phyloP scores from a whole-genome alignment of 2,888 invertebrate species.

The Pachycephus smyrnensis region DNA sequence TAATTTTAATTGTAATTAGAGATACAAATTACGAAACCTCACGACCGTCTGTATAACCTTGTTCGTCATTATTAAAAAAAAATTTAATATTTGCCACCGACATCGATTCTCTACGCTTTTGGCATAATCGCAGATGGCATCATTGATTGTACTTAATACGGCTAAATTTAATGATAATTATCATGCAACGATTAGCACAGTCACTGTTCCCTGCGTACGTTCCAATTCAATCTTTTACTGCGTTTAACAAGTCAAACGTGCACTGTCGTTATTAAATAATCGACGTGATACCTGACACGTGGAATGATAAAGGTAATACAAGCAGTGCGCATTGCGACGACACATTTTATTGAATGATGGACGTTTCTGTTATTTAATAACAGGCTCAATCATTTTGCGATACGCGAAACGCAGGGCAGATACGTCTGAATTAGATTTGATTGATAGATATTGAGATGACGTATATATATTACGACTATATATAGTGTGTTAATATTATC shows the following conservation, averaged over 20 bases:
- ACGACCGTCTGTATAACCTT: no score
- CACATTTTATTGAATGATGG: not conserved
- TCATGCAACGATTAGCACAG: not conserved
- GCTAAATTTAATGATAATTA: no score
- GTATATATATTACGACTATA: not conserved
- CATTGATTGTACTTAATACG: no score
- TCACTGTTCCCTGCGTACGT: not conserved
- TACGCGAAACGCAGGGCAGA: not conserved
- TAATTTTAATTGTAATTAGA: no score
- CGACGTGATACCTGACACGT: not conserved
- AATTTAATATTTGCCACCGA: no score
- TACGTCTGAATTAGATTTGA: not conserved
- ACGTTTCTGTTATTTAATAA: not conserved
- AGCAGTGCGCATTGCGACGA: not conserved
- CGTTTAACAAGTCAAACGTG: not conserved
- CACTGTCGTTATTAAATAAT: not conserved
- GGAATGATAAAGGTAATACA: not conserved
- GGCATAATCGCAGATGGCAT: no score
- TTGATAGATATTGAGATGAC: not conserved
- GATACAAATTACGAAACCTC: no score
- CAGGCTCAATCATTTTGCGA: not conserved
- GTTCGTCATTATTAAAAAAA: no score
- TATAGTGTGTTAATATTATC: not conserved
- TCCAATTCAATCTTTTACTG: not conserved
- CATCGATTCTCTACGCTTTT: no score